Conservation (phyloP, 1,140 invertebrate genomes). For the Thereuonema tuberculata region DNA sequence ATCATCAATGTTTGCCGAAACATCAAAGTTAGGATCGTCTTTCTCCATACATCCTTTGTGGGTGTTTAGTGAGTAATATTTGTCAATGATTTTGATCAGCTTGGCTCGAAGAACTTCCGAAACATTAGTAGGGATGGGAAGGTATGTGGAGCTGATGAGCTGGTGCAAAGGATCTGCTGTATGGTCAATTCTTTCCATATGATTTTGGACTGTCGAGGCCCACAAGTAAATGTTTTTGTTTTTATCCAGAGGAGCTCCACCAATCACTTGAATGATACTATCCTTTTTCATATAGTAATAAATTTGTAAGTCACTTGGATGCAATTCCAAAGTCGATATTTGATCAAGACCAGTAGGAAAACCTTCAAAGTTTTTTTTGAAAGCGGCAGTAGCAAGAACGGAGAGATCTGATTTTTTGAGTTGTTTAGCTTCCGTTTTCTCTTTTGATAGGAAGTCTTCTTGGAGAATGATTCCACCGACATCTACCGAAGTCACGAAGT, state of each 20-base stretch:
- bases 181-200: neutral
- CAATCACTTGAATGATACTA: neutral
- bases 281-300: neutral
- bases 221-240: neutral
- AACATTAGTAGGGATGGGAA: neutral
- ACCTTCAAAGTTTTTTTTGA: neutral
- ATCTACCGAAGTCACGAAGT: conserved; percentile 20
- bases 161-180: neutral
- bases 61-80: neutral
- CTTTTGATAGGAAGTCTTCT: neutral
- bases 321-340: too few species aligned
- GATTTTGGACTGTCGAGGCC: neutral
- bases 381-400: too few species aligned
- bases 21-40: conserved; percentile 13
- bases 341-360: too few species aligned
- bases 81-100: neutral
- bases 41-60: conserved; percentile 10
- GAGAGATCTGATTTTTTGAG: neutral
- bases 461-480: conserved; percentile 20
- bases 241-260: neutral
- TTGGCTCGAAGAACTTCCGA: neutral
- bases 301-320: neutral
- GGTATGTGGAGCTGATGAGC: neutral
- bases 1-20: conserved; percentile 11
- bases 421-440: neutral